Percentiles rank a stretch among this genome's conserved stretches.
phyloP scores from a whole-genome alignment of 2,113 vertebrate genomes.

The Megaptera novaeangliae region DNA sequence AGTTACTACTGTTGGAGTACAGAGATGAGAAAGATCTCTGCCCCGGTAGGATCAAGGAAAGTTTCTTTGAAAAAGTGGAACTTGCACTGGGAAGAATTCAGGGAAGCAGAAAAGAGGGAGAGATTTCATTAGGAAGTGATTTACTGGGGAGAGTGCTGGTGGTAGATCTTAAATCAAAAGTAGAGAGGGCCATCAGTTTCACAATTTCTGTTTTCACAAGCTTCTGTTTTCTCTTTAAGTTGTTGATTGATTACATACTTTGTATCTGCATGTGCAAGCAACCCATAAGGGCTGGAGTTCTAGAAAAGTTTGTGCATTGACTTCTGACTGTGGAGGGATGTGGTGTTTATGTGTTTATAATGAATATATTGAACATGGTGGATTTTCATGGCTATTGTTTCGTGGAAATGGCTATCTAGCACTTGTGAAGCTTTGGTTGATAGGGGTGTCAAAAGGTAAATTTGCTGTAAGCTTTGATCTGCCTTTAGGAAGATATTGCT shows the following conservation, averaged over 20 bases:
- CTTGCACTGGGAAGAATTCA: not conserved
- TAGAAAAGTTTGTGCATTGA: not conserved
- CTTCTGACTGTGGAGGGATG: not conserved
- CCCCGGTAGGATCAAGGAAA: not conserved
- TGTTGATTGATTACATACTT: not conserved
- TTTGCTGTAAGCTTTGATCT: conserved; percentile 16
- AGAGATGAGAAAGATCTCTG: not conserved
- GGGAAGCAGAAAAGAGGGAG: not conserved
- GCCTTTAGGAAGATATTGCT: not conserved
- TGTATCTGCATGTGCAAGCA: not conserved
- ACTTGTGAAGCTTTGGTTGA: not conserved
- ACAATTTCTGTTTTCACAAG: not conserved
- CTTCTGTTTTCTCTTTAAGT: not conserved
- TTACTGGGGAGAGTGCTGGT: not conserved
- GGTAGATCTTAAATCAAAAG: not conserved
- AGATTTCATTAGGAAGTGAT: not conserved
- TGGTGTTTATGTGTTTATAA: not conserved
- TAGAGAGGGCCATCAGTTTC: not conserved
- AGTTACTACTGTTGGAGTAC: not conserved
- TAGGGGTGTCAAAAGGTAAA: not conserved
- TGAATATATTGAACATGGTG: not conserved
- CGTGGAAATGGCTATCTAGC: not conserved
- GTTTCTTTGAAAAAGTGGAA: not conserved
- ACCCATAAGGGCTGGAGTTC: not conserved
- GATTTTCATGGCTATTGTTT: not conserved